Conservation (phyloP, 2,797 vertebrate genomes). For the Varecia variegata region DNA sequence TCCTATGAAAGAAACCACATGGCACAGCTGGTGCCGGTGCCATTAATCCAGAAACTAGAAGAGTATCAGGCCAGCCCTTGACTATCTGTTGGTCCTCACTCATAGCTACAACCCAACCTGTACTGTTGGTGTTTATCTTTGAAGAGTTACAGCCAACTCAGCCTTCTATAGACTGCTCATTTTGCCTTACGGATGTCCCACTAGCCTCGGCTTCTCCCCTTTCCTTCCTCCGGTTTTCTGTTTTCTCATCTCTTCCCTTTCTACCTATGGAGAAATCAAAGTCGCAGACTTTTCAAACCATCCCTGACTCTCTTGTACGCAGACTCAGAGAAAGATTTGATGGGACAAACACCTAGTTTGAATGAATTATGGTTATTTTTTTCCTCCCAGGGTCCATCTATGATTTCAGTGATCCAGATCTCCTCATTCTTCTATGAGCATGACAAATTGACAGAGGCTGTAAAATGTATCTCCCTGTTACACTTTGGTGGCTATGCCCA, state of each 20-base stretch:
- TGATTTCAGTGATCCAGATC: background rate
- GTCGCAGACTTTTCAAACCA: background rate
- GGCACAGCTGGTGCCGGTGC: background rate
- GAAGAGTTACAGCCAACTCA: background rate
- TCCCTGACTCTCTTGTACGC: background rate
- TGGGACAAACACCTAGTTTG: background rate
- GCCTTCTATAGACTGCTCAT: background rate
- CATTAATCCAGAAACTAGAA: background rate
- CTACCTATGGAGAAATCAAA: background rate
- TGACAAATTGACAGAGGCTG: background rate
- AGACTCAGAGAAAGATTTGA: background rate
- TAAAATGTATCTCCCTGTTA: background rate
- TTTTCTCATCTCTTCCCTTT: background rate
- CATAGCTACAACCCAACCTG: background rate
- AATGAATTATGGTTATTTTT: background rate
- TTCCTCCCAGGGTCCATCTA: background rate
- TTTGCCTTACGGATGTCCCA: background rate
- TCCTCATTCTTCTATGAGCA: background rate
- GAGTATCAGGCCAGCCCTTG: background rate
- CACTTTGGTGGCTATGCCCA: background rate
- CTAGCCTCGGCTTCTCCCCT: background rate
- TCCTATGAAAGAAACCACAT: background rate
- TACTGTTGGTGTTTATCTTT: background rate
- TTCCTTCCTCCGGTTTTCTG: background rate
- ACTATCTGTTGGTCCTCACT: background rate